Evolutionary conservation across 2,888 invertebrate genomes (phyloP), one percentile per base, ranked within the genome.

Genomic region (Criorhina ranunculi): DNA sequence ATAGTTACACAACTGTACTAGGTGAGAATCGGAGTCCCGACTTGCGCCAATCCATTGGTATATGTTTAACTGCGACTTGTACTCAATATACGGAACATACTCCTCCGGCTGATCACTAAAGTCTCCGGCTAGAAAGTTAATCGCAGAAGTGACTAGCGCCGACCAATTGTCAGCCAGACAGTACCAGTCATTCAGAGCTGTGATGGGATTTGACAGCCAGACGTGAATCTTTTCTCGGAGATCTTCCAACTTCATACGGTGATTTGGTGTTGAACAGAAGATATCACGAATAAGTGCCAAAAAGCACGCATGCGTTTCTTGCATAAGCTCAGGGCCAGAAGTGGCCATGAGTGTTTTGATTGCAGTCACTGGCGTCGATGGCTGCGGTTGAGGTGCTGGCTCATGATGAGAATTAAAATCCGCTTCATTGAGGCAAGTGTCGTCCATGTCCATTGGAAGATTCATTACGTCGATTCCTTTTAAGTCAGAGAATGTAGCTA

Each of bases 41-140:
- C 98, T 98, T 5, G 97, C 97, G 1, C 98, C 98, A 81, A 98
- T 98, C 98, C 98, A 98, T 89, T 91, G 91, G 86, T 92, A 91
- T 77, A 94, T 94, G 90, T 95, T 94, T 82, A 95, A 91, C 80
- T 94, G 93, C 0, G 94, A 92, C 90, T 97, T 96, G 92, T 95
- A 96, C 90, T 97, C 97, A 88, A 98, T 93, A 89, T 96, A 97
- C 2, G 98, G 97, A 35, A 97, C 96, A 93, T 96, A 98, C 89
- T 97, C 97, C 35, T 96, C 95, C 0, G 97, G 96, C 89, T 96
- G 95, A 62, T 95, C 94, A n/a, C 95, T 93, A 89, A 95, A 95
- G 89, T 96, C 96, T 0, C 97, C 97, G 17, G 96, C 95, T 7
- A 98, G 93, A 91, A 97, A 98, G 88, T 95, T 95, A 37, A 98